These are phyloP conservation scores for Eutolmus rufibarbis DNA, from an alignment of 2,888 invertebrate genomes.

Conservation along the genomic window DNA sequence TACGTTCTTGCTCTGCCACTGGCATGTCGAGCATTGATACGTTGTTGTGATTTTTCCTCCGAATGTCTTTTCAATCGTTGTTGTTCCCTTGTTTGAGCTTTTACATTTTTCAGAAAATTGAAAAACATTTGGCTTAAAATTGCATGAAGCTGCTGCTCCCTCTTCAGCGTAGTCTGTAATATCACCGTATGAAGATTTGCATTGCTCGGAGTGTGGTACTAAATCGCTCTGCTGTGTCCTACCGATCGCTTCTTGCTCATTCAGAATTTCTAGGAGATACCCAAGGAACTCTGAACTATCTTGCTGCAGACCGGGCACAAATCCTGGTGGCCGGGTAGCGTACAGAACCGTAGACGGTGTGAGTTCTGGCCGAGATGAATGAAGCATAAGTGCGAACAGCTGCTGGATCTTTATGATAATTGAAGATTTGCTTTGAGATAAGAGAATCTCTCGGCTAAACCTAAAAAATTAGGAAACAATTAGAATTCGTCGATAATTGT, in stretches of 20 bases:
- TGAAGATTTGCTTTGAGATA: conserved; percentile 65
- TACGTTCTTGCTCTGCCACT: conserved; percentile 73
- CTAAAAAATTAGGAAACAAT: conserved; percentile 54
- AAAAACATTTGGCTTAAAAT: neutral
- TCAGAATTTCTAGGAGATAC: conserved; percentile 68
- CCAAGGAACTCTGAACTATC: conserved; percentile 88
- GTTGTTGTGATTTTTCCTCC: conserved; percentile 79
- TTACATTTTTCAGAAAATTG: neutral
- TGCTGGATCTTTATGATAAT: conserved; percentile 74
- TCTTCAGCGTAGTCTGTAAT: neutral
- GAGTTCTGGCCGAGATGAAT: conserved; percentile 71
- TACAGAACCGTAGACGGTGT: conserved; percentile 76
- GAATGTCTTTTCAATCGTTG: conserved; percentile 71
- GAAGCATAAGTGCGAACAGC: conserved; percentile 76
- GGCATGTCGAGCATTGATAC: conserved; percentile 77
- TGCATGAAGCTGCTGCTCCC: conserved; percentile 10
- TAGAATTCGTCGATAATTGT: neutral
- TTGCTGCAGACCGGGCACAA: conserved; percentile 80
- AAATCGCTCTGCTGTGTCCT: neutral
- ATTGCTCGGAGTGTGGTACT: neutral
- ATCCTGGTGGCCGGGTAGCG: conserved; percentile 78
- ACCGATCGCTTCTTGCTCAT: conserved; percentile 70
- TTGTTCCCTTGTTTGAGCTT: conserved; percentile 44
- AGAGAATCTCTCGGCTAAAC: conserved; percentile 73
- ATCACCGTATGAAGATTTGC: neutral